phyloP scores from a whole-genome alignment of 1,140 invertebrate genomes.

The Solenopsis fugax region DNA sequence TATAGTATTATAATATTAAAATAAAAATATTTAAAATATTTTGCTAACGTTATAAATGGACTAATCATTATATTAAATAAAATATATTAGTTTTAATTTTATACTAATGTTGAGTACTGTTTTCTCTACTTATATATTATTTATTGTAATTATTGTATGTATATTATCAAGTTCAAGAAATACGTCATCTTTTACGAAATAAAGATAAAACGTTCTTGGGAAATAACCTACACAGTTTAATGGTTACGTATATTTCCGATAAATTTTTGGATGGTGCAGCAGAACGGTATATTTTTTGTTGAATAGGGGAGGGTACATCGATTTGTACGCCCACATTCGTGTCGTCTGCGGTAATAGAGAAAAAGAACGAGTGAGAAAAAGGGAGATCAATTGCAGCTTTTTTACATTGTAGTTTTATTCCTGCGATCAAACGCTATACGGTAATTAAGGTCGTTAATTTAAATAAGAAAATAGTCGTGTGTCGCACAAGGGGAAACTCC shows the following conservation, averaged over 20 bases:
- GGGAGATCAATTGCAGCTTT: neutral
- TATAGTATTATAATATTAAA: too few relatives aligned
- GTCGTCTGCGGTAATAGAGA: neutral
- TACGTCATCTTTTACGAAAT: neutral
- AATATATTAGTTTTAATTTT: too few relatives aligned
- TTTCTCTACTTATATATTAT: neutral
- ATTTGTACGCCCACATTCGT: neutral
- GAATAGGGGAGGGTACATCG: neutral
- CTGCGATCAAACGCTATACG: neutral
- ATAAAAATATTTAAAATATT: too few relatives aligned
- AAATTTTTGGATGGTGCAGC: neutral
- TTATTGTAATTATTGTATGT: neutral
- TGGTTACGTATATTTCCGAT: neutral
- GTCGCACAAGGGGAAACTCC: neutral
- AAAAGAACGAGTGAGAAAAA: neutral
- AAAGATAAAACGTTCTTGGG: neutral
- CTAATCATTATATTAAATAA: too few relatives aligned
- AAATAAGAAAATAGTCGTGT: constrained; percentile 16
- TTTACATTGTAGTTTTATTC: neutral
- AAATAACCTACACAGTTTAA: neutral
- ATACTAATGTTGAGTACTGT: too few relatives aligned
- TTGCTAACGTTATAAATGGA: too few relatives aligned
- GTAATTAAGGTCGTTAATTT: constrained; percentile 36
- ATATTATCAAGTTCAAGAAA: neutral
- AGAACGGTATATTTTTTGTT: neutral